Conservation (phyloP, 2,113 vertebrate genomes). For the Piaya cayana region DNA sequence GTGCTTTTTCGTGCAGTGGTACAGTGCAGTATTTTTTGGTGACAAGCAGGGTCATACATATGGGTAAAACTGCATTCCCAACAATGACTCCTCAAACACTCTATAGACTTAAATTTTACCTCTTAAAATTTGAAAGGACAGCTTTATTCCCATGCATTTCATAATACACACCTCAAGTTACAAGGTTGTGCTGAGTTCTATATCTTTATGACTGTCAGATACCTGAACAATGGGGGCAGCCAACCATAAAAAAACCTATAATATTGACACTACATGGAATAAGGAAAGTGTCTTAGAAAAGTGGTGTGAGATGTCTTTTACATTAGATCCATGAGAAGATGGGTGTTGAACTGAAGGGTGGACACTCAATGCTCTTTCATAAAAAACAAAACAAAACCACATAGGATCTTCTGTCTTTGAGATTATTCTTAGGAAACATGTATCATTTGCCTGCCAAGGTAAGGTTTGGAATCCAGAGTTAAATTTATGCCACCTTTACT, state of each 20-base stretch:
- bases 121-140: not conserved
- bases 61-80: not conserved
- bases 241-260: not conserved
- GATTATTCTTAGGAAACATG: not conserved
- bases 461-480: not conserved
- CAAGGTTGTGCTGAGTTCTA: not conserved
- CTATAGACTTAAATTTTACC: not conserved
- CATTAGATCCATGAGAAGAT: not conserved
- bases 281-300: not conserved
- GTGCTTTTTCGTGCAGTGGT: not conserved
- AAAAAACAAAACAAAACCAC: not conserved
- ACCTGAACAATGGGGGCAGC: not conserved
- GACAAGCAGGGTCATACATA: not conserved
- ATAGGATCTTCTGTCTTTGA: not conserved
- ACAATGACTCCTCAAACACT: not conserved
- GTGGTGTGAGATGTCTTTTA: not conserved
- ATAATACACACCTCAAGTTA: not conserved
- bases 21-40: not conserved
- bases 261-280: not conserved
- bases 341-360: not conserved
- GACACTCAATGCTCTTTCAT: not conserved
- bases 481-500: fast-evolving
- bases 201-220: not conserved
- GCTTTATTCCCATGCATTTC: not conserved
- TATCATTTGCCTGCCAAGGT: not conserved